These are phyloP conservation scores for Octodon degus DNA, from an alignment of 2,113 vertebrate species.

Conservation along the genomic window DNA sequence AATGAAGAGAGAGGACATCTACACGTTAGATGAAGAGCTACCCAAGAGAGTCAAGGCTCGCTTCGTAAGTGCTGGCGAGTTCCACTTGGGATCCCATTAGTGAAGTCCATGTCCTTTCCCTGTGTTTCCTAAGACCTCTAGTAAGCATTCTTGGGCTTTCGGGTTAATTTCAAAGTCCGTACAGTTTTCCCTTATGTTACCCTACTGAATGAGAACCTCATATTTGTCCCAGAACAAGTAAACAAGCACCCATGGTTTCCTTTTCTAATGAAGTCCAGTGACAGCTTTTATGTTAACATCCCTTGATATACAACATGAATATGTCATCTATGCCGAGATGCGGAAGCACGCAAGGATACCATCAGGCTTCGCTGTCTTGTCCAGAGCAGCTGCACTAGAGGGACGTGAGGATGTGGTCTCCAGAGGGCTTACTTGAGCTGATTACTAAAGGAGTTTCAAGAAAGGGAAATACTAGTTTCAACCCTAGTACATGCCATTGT, in stretches of 20 bases:
- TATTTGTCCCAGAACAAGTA: neutral
- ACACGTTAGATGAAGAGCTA: constrained; percentile 96
- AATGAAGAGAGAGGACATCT: constrained; percentile 96
- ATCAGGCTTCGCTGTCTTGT: neutral
- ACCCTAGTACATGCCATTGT: neutral
- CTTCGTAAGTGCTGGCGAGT: constrained; percentile 91
- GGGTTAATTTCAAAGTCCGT: neutral
- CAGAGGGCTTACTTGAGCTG: neutral
- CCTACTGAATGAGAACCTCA: neutral
- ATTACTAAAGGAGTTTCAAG: constrained; percentile 5
- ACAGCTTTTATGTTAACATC: neutral
- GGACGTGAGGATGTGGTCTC: neutral
- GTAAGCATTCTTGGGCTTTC: neutral
- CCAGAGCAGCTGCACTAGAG: neutral
- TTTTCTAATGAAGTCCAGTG: constrained; percentile 45
- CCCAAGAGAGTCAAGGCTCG: constrained; percentile 98
- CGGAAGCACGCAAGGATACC: neutral
- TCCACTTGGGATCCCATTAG: neutral
- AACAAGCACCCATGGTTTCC: neutral
- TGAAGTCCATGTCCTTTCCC: neutral
- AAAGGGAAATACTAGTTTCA: constrained; percentile 17
- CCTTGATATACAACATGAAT: constrained; percentile 14
- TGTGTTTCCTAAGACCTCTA: neutral
- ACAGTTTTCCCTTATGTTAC: constrained; percentile 6
- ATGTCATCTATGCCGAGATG: neutral